Base-by-base conservation (phyloP, 2,113 vertebrate species). In the Apaloderma vittatum region DNA sequence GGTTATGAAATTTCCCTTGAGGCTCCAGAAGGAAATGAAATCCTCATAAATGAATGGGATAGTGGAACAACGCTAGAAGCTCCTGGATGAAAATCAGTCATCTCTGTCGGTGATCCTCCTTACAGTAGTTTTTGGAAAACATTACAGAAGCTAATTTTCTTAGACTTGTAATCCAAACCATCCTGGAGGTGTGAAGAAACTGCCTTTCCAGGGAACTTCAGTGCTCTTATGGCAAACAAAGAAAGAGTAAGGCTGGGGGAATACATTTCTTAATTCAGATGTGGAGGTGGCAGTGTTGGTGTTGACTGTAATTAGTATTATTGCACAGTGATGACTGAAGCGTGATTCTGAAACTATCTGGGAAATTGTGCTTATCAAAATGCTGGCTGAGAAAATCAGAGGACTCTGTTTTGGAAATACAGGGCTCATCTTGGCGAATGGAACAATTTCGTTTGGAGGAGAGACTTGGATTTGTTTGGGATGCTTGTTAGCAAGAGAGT, bases 21-120 rank as follows among this genome's bases (percentile, higher is more conserved):
- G 95, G 93, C 78, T 88, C 30, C 75, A 92, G 85, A 95, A 93
- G 90, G 67, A 97, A 96, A 96, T 95, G 94, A 95, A 95, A 93
- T 96, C 90, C 93, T 94, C 95, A 81, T 87, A 96, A 94, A 94
- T 79, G 84, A 77, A 88, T 75, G 88, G 92, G 94, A 83, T 43
- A 76, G 74, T 70, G 63, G 71, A 95, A 90, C 74, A 90, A 66
- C 79, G 59, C 85, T 97, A 58, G 90, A 96, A 86, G 90, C 74
- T 90, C 62, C 90, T 90, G 92, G 88, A 95, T 90, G 92, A 83
- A 88, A 96, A 90, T 90, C 90, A 94, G 71, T 78, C 84, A 70
- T 73, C 81, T 20, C 6, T 92, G 90, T 57, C 66, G 66, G 66
- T 62, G 71, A 92, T 88, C 59, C 85, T 94, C 54, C 73, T 86